A percentile compares a stretch with the other conserved stretches of the same genome.
Evolutionary conservation across 2,888 invertebrate genomes (phyloP).

Genomic region (Melinaea menophilus): DNA sequence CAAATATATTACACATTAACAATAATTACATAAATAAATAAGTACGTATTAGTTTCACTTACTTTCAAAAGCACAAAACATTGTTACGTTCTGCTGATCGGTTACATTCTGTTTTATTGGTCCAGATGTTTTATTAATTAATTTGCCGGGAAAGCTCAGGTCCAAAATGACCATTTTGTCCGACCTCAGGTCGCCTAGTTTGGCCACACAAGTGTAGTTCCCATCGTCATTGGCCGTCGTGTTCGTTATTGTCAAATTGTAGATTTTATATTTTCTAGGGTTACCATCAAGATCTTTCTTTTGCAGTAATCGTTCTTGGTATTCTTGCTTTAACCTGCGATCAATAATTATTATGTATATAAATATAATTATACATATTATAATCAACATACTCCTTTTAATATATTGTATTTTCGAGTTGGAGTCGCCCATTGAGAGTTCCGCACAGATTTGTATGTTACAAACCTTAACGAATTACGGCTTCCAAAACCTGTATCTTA

Average conservation of each 20-base stretch:
- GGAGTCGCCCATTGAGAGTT: no score
- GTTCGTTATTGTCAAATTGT: slow-evolving; percentile 47
- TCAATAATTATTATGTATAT: neutral
- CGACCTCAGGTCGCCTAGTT: slow-evolving; percentile 34
- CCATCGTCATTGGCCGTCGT: slow-evolving; percentile 52
- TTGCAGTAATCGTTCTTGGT: slow-evolving; percentile 34
- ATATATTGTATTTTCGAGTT: no score
- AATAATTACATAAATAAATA: neutral
- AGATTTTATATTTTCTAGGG: slow-evolving; percentile 40
- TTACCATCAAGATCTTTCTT: slow-evolving; percentile 48
- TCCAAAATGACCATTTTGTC: slow-evolving; percentile 41
- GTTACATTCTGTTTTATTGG: slow-evolving; percentile 46
- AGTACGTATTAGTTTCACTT: slow-evolving; percentile 21
- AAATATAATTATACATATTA: neutral
- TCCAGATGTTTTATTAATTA: slow-evolving; percentile 43
- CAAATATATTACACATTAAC: slow-evolving; percentile 22
- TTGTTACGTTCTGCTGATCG: slow-evolving; percentile 40
- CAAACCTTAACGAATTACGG: no score
- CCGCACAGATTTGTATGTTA: no score
- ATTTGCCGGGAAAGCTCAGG: slow-evolving; percentile 48
- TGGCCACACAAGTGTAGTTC: slow-evolving; percentile 56
- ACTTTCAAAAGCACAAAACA: slow-evolving; percentile 68
- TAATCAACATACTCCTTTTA: neutral
- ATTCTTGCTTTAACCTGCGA: slow-evolving; percentile 46
- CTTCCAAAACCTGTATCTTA: no score